Evolutionary conservation across 2,888 invertebrate genomes (phyloP), one percentile per base, ranked within the genome.

Genomic region (Formica aserva): DNA sequence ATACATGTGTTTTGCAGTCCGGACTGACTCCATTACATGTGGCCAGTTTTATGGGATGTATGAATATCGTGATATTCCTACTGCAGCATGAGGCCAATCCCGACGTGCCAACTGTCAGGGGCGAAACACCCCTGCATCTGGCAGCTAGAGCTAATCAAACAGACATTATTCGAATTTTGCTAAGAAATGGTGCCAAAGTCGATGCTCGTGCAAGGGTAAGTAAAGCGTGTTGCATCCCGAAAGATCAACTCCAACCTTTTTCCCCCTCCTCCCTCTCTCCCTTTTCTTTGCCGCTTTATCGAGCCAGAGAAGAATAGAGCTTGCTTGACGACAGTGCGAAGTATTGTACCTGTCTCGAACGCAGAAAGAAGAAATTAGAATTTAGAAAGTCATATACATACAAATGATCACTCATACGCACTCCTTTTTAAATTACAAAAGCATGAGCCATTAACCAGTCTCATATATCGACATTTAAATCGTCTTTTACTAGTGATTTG

Each of bases 21-120:
- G 99, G 99, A 0, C 95, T 99, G 90, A 99, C 99, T 3, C 99
- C 99, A 0, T 96, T 99, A 38, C 99, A 99, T 95, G 99, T 99
- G 86, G 99, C 99, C 9, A 97, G 99, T 91, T 99, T 99, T 96
- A 99, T 99, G 99, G 99, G 99, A 84, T 99, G 99, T 95, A 98
- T 99, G 98, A 99, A 99, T 95, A 99, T 99, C 93, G 99, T 99
- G 87, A 97, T 99, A 92, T 99, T 98, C 95, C 96, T 99, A 94
- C 96, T 99, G 86, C 98, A 98, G 95, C 97, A 99, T 92, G 98
- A 98, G 87, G 99, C 99, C 29, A 97, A 97, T 93, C 98, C 98
- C 1, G 99, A 99, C 95, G 97, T 98, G 80, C 97, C 98, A 85
- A 99, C 99, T 0, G 98, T 99, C 32, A 96, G 99, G 29, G 99